Conservation (phyloP, 1,140 invertebrate genomes). For the Tribolium castaneum region DNA sequence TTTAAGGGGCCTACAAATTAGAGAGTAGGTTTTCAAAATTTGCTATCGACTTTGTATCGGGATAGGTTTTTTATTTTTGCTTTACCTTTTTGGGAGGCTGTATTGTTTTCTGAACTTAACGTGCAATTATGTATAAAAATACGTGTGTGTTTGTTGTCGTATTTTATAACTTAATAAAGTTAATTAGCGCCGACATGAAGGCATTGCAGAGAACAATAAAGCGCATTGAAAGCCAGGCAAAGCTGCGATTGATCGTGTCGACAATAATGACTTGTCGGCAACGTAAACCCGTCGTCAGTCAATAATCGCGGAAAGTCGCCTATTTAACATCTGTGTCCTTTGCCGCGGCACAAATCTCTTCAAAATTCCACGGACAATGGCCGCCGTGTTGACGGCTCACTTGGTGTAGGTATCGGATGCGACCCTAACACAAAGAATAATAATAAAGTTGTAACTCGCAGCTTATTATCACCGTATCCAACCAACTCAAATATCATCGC, state of each 20-base stretch:
- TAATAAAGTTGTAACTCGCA: conserved; percentile 43
- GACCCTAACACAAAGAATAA: conserved; percentile 37
- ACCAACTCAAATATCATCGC: conserved; percentile 18
- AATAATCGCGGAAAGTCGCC: conserved; percentile 23
- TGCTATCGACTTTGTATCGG: too few species aligned
- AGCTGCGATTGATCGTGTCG: conserved; percentile 11
- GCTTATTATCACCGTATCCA: conserved; percentile 38
- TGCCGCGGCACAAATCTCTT: conserved; percentile 27
- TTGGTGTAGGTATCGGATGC: background rate
- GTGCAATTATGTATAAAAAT: too few species aligned
- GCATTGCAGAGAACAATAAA: conserved; percentile 13
- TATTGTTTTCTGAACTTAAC: too few species aligned
- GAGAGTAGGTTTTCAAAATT: too few species aligned
- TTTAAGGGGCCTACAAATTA: too few species aligned
- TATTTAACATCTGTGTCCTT: conserved; percentile 35
- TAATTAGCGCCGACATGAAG: background rate
- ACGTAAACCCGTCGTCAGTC: conserved; percentile 29
- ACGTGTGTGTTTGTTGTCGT: background rate
- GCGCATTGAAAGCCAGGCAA: background rate
- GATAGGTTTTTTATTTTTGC: too few species aligned
- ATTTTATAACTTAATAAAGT: conserved; percentile 21
- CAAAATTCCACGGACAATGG: conserved; percentile 42
- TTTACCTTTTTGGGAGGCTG: too few species aligned
- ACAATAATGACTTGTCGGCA: conserved; percentile 19
- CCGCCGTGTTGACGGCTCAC: conserved; percentile 46